A percentile compares a stretch with the other conserved stretches of the same genome.
phyloP scores from a whole-genome alignment of 1,140 invertebrate species.

The Cydia strobilella region DNA sequence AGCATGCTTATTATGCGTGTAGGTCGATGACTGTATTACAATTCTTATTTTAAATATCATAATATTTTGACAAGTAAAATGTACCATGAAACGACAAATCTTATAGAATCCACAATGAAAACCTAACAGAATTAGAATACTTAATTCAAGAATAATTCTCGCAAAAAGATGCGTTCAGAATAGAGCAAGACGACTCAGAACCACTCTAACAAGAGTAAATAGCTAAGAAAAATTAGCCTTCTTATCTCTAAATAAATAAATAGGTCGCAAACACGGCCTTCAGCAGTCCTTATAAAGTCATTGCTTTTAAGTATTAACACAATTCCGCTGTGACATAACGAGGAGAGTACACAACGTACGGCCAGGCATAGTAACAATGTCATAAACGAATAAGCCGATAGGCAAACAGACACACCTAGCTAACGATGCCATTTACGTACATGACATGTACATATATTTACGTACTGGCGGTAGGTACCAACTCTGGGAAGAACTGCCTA shows the following conservation, averaged over 20 bases:
- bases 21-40: conserved; percentile 42
- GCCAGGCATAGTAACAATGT: conserved; percentile 52
- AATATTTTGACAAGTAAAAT: neutral
- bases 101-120: conserved; percentile 12
- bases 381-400: conserved; percentile 48
- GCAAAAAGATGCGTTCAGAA: too few species aligned
- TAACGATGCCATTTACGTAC: conserved; percentile 47
- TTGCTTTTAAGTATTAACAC: conserved; percentile 10
- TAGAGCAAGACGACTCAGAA: too few species aligned
- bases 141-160: too few species aligned
- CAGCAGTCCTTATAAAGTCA: neutral
- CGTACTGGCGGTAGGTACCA: conserved; percentile 36
- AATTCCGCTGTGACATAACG: conserved; percentile 41
- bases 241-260: conserved; percentile 33
- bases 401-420: conserved; percentile 62
- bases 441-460: conserved; percentile 46
- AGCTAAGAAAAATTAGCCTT: neutral
- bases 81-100: neutral
- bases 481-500: conserved; percentile 23
- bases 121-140: neutral
- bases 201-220: neutral
- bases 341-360: conserved; percentile 48
- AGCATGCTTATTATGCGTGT: conserved; percentile 52
- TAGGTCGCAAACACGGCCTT: neutral
- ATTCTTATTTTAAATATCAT: conserved; percentile 6